Evolutionary conservation across 2,113 vertebrate genomes (phyloP).

Genomic region (Aplodontia rufa): DNA sequence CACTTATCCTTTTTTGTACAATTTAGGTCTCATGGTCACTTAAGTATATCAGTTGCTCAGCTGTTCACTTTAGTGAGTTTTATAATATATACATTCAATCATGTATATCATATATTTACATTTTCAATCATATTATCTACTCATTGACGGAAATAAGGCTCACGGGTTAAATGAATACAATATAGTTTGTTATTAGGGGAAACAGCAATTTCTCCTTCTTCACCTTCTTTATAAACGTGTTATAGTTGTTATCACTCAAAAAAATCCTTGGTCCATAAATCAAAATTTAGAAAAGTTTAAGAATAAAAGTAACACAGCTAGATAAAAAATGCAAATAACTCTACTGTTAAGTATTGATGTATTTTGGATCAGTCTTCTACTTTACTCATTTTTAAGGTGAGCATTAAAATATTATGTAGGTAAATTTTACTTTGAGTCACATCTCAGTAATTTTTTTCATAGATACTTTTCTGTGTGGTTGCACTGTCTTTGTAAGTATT

Average conservation of each 20-base stretch:
- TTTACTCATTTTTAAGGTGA: not conserved
- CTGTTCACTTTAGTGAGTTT: not conserved
- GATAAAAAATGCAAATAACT: not conserved
- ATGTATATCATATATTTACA: too few species aligned
- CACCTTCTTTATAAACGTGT: not conserved
- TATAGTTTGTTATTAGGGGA: not conserved
- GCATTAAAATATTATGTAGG: not conserved
- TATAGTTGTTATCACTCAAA: not conserved
- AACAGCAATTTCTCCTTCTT: not conserved
- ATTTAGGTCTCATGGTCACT: not conserved
- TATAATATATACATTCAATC: not conserved
- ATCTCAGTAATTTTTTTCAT: not conserved
- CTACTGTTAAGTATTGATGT: not conserved
- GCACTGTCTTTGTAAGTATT: not conserved
- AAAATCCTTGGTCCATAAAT: not conserved
- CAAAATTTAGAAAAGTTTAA: not conserved
- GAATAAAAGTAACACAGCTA: conserved; percentile 25
- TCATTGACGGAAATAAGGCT: not conserved
- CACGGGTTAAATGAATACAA: too few species aligned
- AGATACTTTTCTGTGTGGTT: not conserved
- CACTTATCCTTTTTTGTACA: not conserved
- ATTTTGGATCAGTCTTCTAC: not conserved
- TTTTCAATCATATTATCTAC: not conserved
- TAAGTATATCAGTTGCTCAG: not conserved
- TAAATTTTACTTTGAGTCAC: not conserved